Evolutionary conservation across 2,797 vertebrate genomes (phyloP).

Genomic region (Macropodus opercularis): DNA sequence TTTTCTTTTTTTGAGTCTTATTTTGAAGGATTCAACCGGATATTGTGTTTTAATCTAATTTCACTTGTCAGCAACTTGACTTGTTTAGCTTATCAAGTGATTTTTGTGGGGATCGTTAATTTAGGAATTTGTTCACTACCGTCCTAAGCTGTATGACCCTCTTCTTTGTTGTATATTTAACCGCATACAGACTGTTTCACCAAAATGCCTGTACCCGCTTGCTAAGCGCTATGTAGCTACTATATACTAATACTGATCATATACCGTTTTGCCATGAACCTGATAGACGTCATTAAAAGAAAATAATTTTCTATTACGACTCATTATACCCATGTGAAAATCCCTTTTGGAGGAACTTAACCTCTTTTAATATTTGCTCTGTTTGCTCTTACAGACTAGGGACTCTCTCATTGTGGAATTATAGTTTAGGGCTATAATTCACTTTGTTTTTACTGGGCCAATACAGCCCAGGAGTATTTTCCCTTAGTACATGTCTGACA

Average conservation of each 20-base stretch:
- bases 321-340: conserved; percentile 18
- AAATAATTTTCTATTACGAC: conserved; percentile 17
- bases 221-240: not conserved
- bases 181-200: not conserved
- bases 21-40: conserved; percentile 45
- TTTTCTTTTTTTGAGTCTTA: conserved; percentile 10
- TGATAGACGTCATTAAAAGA: conserved; percentile 4
- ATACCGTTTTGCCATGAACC: not conserved
- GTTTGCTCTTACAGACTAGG: conserved; percentile 36
- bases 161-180: not conserved
- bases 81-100: conserved; percentile 33
- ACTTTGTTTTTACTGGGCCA: conserved; percentile 60
- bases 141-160: not conserved
- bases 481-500: conserved; percentile 43
- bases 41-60: not conserved
- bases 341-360: conserved; percentile 8
- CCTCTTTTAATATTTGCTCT: conserved; percentile 6
- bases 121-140: not conserved
- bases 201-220: not conserved
- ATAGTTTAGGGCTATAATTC: conserved; percentile 52
- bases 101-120: conserved; percentile 23
- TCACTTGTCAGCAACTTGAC: not conserved
- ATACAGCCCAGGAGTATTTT: conserved; percentile 65
- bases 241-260: too few relatives aligned
- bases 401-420: conserved; percentile 39